phyloP scores from a whole-genome alignment of 1,140 invertebrate genomes.

The Archegozetes longisetosus region DNA sequence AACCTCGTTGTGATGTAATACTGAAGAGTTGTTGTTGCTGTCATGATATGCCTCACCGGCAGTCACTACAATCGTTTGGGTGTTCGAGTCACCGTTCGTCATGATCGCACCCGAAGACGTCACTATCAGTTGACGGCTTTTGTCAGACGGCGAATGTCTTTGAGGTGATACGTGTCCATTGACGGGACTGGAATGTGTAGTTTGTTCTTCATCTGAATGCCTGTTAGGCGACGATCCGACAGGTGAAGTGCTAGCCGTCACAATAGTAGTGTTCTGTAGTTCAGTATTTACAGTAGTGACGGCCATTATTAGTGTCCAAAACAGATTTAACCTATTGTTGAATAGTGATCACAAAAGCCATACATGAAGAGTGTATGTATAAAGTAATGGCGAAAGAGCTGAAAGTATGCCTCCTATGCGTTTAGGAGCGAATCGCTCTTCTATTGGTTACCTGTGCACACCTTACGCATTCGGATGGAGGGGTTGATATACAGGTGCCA shows the following conservation, averaged over 20 bases:
- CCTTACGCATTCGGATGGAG: not conserved
- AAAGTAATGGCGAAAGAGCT: not conserved
- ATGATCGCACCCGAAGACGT: not conserved
- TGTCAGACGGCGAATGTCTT: not conserved
- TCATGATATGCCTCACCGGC: not conserved
- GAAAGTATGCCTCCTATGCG: not conserved
- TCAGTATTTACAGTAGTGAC: constrained; percentile 7
- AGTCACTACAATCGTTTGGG: constrained; percentile 7
- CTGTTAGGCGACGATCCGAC: not conserved
- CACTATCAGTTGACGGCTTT: constrained; percentile 7
- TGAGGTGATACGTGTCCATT: constrained; percentile 6
- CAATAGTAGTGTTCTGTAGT: constrained; percentile 7
- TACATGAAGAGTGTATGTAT: not conserved
- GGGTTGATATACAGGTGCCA: not conserved
- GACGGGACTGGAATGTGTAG: not conserved
- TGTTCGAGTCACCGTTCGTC: not conserved
- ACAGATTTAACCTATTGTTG: not conserved
- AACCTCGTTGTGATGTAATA: constrained; percentile 11
- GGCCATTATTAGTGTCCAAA: not conserved
- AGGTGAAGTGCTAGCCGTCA: constrained; percentile 2
- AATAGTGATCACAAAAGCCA: not conserved
- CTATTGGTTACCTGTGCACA: not conserved
- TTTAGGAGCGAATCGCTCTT: not conserved
- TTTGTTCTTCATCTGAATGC: constrained; percentile 6
- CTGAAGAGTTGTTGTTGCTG: constrained; percentile 1